Evolutionary conservation across 2,888 invertebrate species (phyloP).

Genomic region (Drosophila glabriapex): DNA sequence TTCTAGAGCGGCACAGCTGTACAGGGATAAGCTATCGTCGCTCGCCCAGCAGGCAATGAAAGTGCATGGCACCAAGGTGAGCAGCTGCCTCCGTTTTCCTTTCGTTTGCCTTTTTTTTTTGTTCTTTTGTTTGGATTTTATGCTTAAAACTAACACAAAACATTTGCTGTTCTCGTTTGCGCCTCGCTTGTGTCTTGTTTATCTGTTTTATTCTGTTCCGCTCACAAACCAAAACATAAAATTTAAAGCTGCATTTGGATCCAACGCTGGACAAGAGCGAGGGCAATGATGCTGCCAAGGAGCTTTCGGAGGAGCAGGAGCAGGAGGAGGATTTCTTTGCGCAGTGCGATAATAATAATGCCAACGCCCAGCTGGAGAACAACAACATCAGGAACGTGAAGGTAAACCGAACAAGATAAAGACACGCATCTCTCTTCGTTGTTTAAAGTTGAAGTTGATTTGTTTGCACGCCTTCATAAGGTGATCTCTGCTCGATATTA

Average conservation of each 20-base stretch:
- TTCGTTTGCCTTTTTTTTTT: conserved; percentile 22
- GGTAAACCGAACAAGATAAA: conserved; percentile 84
- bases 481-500: neutral
- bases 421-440: conserved; percentile 33
- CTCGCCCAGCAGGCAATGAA: conserved; percentile 95
- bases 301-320: conserved; percentile 69
- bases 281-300: conserved; percentile 86
- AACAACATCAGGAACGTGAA: conserved; percentile 84
- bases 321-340: conserved; percentile 95
- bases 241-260: conserved; percentile 90
- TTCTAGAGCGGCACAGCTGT: conserved; percentile 96
- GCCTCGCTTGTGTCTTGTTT: conserved; percentile 36
- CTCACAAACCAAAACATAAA: conserved; percentile 15
- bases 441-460: conserved; percentile 31
- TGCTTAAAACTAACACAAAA: conserved; percentile 24
- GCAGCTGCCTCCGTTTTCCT: conserved; percentile 31
- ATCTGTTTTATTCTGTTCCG: conserved; percentile 11
- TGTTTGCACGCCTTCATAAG: neutral
- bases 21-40: conserved; percentile 94
- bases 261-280: conserved; percentile 87
- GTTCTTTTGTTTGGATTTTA: conserved; percentile 27
- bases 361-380: conserved; percentile 82
- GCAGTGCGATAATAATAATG: conserved; percentile 88
- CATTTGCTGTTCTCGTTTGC: conserved; percentile 53
- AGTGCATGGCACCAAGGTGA: conserved; percentile 93